phyloP scores from a whole-genome alignment of 2,113 vertebrate species.

The Columbina picui region DNA sequence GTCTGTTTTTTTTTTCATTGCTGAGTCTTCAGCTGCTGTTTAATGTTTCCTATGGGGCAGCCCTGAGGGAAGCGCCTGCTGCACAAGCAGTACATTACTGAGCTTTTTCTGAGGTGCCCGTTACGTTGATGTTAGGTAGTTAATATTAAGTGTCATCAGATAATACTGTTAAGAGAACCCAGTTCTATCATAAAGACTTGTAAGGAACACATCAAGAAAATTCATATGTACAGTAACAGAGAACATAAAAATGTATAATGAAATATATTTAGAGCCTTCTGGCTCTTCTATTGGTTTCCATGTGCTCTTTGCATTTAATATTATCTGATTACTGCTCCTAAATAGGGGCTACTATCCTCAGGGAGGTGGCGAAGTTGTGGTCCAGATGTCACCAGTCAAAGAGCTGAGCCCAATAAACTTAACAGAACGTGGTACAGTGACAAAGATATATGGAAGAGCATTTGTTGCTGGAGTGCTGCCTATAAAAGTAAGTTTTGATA shows the following conservation, averaged over 20 bases:
- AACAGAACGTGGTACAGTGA: constrained; percentile 90
- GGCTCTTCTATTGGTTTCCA: not conserved
- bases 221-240: not conserved
- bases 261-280: not conserved
- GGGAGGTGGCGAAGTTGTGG: constrained; percentile 90
- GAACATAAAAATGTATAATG: not conserved
- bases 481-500: constrained; percentile 83
- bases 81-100: not conserved
- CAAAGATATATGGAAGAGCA: constrained; percentile 92
- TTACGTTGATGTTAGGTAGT: not conserved
- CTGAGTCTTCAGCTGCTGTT: not conserved
- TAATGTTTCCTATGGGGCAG: not conserved
- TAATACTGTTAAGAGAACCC: not conserved
- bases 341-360: constrained; percentile 94
- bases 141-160: not conserved
- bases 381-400: constrained; percentile 87
- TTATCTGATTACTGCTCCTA: not conserved
- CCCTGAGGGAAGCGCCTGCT: not conserved
- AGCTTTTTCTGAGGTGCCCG: not conserved
- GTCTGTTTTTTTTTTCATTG: not conserved
- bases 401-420: constrained; percentile 87
- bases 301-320: not conserved
- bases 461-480: constrained; percentile 94
- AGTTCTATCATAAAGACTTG: not conserved
- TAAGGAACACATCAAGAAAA: not conserved